Evolutionary conservation across 2,797 vertebrate species (phyloP), one percentile per base, ranked within the genome.

Genomic region (Alfaro cultratus): DNA sequence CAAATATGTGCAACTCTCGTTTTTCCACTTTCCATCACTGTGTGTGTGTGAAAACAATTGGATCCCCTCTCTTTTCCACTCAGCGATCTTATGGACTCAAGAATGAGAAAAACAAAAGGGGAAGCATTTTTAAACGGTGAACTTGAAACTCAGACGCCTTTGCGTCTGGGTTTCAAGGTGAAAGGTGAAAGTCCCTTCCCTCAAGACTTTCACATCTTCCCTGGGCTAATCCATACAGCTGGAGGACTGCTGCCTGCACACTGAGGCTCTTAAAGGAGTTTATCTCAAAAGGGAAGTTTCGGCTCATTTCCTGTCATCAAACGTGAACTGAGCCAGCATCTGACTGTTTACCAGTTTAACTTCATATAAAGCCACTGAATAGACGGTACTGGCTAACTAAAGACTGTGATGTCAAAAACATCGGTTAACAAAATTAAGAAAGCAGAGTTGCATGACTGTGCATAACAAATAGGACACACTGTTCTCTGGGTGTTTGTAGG

Each of bases 91-190:
- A 85, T 93, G 94, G 11, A 93, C 88, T 88, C 77, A 72, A 68
- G 75, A 76, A 80, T 86, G 94, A 93, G 49, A 95, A 94, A 95
- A 93, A 84, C 79, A 81, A 86, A 87, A 68, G 62, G 79, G 83
- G 12, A 84, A 75, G 10, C 53, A 79, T 87, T 81, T 86, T 85
- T 36, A 78, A 87, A 84, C 78, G 53, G 74, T 74, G 83, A 93
- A 93, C 74, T 89, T 85, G 88, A 93, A 89, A 85, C 84, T 87
- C 87, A 93, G 91, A 92, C 91, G 91, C 90, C 89, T 88, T 90
- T 87, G 87, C 94, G 41, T 43, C 41, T 43, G 41, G 41, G 41
- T 43, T 43, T 43, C 41, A 43, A 43, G 41, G 41, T 43, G 41
- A 43, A 43, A 43, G 9, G 41, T 43, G 41, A 43, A 43, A 43